These are phyloP conservation scores for Aratinga solstitialis DNA, from an alignment of 2,797 vertebrate species.

Conservation along the genomic window DNA sequence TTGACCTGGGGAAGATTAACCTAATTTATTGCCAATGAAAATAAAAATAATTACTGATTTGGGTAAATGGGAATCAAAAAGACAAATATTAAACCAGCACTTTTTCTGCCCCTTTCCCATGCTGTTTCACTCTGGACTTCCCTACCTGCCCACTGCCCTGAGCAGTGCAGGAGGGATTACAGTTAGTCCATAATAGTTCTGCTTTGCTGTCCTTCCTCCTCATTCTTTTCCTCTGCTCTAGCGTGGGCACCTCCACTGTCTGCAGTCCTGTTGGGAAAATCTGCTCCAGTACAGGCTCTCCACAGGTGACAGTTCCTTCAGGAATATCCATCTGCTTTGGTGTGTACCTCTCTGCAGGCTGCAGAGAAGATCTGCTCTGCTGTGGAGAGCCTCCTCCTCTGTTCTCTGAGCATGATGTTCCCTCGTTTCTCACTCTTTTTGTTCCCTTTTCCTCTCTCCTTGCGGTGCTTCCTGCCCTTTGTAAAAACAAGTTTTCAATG, in stretches of 20 bases:
- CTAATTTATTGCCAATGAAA: not conserved
- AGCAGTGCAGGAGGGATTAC: not conserved
- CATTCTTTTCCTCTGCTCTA: not conserved
- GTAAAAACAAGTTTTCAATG: not conserved
- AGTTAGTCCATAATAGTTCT: not conserved
- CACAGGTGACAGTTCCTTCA: not conserved
- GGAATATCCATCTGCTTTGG: slow-evolving; percentile 21
- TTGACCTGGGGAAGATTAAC: not conserved
- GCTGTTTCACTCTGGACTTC: not conserved
- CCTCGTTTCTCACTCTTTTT: not conserved
- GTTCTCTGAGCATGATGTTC: not conserved
- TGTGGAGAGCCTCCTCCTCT: not conserved
- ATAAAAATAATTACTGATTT: not conserved
- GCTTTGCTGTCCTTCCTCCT: not conserved
- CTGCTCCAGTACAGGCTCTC: not conserved
- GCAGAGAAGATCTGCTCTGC: not conserved
- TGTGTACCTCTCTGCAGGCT: not conserved
- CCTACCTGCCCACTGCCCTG: rapidly evolving
- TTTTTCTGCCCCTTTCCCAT: not conserved
- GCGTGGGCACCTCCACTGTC: not conserved
- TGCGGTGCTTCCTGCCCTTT: not conserved
- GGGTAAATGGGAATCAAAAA: not conserved
- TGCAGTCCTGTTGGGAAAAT: not conserved
- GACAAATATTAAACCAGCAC: not conserved
- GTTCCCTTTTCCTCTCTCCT: not conserved